These are phyloP conservation scores for Leistus spinibarbis DNA, from an alignment of 2,888 invertebrate genomes.

Conservation along the genomic window DNA sequence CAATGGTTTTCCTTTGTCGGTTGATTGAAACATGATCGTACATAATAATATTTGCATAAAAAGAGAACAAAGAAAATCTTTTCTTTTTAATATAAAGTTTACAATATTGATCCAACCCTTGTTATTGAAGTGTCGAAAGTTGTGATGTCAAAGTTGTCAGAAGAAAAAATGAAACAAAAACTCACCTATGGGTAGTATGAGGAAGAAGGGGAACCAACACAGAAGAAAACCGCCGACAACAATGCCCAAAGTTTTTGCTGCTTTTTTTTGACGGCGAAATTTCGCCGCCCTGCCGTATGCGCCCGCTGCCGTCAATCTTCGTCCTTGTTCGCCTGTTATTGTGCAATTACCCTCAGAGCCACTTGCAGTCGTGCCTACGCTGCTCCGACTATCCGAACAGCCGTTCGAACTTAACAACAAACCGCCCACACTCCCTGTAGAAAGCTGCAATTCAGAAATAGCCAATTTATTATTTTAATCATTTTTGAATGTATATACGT, in stretches of 20 bases:
- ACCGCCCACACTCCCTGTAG: constrained; percentile 26
- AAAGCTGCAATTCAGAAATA: constrained; percentile 13
- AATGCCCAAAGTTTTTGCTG: constrained; percentile 69
- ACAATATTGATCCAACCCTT: too few relatives aligned
- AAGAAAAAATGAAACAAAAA: constrained; percentile 19
- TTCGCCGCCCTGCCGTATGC: constrained; percentile 56
- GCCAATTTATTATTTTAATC: background rate
- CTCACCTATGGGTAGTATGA: constrained; percentile 68
- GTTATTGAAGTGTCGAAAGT: too few relatives aligned
- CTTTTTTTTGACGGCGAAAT: constrained; percentile 66
- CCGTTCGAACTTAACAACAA: constrained; percentile 21
- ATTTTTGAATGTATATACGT: too few relatives aligned
- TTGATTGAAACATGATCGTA: too few relatives aligned
- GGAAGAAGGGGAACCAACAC: constrained; percentile 74
- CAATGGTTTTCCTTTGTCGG: too few relatives aligned
- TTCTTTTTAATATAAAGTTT: too few relatives aligned
- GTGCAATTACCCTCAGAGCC: constrained; percentile 26
- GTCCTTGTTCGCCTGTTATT: constrained; percentile 31
- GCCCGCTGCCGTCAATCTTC: constrained; percentile 38
- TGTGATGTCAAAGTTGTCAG: too few relatives aligned
- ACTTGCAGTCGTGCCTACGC: constrained; percentile 24
- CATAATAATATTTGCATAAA: too few relatives aligned
- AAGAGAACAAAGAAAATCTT: too few relatives aligned
- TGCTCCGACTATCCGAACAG: constrained; percentile 24
- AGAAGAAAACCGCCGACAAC: constrained; percentile 69